Percentiles rank a stretch among this genome's conserved stretches.
Evolutionary conservation across 1,140 invertebrate species (phyloP).

Genomic region (Drosophila virilis): DNA sequence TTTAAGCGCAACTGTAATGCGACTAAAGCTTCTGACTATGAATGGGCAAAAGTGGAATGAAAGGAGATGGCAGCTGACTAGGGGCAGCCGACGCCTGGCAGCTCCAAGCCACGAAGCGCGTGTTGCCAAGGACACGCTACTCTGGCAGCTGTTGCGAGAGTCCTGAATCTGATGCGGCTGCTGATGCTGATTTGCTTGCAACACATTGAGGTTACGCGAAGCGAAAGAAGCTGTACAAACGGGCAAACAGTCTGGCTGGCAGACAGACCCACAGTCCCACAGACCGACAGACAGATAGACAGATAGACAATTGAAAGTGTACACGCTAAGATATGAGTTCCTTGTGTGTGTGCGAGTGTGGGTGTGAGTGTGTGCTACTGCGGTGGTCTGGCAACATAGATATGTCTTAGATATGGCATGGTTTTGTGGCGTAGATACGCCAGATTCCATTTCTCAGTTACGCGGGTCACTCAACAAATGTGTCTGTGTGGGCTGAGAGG

Average conservation of each 20-base stretch:
- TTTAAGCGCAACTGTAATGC: slow-evolving; percentile 77
- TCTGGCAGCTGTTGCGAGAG: slow-evolving; percentile 10
- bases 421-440: slow-evolving; percentile 45
- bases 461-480: slow-evolving; percentile 43
- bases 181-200: slow-evolving; percentile 66
- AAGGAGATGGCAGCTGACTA: slow-evolving; percentile 3
- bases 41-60: slow-evolving; percentile 17
- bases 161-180: slow-evolving; percentile 43
- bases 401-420: slow-evolving; percentile 49
- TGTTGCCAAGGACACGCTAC: slow-evolving; percentile 64
- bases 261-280: slow-evolving; percentile 24
- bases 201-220: slow-evolving; percentile 77
- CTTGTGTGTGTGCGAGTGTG: slow-evolving; percentile 10
- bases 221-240: slow-evolving; percentile 55
- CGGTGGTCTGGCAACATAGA: slow-evolving; percentile 50
- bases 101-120: slow-evolving; percentile 24
- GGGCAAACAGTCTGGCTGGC: slow-evolving; percentile 44
- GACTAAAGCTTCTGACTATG: slow-evolving; percentile 64
- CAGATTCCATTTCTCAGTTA: slow-evolving; percentile 49
- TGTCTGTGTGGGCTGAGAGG: neutral
- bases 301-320: slow-evolving; percentile 56
- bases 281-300: slow-evolving; percentile 29
- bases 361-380: slow-evolving; percentile 40
- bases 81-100: neutral
- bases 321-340: slow-evolving; percentile 46